Evolutionary conservation across 2,797 vertebrate species (phyloP).

Genomic region (Lithobates sylvaticus): DNA sequence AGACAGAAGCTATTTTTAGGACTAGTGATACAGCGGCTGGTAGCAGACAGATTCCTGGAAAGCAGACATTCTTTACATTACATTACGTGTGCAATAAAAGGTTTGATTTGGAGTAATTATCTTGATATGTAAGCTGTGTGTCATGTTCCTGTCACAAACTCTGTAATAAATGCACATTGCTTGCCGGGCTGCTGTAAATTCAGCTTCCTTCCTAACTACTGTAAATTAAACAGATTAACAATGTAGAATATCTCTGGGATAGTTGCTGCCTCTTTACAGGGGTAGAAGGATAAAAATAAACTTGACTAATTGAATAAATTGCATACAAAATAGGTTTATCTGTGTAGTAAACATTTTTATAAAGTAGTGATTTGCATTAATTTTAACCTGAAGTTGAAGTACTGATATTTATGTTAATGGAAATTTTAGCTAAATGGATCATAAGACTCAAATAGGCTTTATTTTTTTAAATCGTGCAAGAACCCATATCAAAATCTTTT

Average conservation of each 20-base stretch:
- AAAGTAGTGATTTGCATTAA: background rate
- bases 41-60: slow-evolving; percentile 45
- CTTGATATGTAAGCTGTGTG: slow-evolving; percentile 30
- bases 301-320: background rate
- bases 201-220: slow-evolving; percentile 1
- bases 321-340: background rate
- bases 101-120: slow-evolving; percentile 45
- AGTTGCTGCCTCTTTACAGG: background rate
- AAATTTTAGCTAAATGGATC: background rate
- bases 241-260: slow-evolving; percentile 2
- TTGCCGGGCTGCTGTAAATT: slow-evolving; percentile 21
- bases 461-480: no score
- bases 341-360: background rate
- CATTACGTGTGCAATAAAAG: slow-evolving; percentile 27
- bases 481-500: no score
- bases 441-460: background rate
- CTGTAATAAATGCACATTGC: slow-evolving; percentile 37
- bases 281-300: background rate
- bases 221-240: slow-evolving; percentile 3
- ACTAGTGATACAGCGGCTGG: background rate
- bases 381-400: background rate
- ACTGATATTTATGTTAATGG: background rate
- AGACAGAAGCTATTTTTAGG: background rate
- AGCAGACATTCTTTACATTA: slow-evolving; percentile 2
- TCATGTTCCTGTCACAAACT: slow-evolving; percentile 37